Conservation (phyloP, 1,140 invertebrate species). For the Thaumatotibia leucotreta region DNA sequence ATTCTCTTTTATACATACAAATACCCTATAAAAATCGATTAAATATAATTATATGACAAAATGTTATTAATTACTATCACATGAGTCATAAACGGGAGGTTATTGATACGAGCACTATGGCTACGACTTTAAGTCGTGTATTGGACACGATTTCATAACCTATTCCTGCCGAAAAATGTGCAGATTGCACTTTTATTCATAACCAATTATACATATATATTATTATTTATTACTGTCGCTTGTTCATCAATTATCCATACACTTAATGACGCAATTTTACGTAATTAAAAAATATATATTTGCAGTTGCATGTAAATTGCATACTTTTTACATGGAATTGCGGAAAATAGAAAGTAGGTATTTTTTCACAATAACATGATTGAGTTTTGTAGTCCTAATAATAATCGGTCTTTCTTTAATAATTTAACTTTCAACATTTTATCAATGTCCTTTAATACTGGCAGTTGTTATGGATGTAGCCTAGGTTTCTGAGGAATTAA, state of each 20-base stretch:
- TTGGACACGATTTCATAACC: not conserved
- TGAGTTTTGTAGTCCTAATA: too few relatives aligned
- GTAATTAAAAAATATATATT: not conserved
- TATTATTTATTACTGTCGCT: too few relatives aligned
- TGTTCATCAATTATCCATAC: not conserved
- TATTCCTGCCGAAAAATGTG: not conserved
- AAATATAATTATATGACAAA: not conserved
- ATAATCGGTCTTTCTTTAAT: not conserved
- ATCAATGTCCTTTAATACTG: not conserved
- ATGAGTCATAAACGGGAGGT: constrained; percentile 5
- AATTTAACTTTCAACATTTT: not conserved
- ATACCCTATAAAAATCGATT: not conserved
- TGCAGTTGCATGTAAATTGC: not conserved
- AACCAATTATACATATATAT: too few relatives aligned
- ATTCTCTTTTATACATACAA: not conserved
- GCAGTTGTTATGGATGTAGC: not conserved
- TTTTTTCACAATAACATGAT: too few relatives aligned
- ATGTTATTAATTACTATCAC: constrained; percentile 10
- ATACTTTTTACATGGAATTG: not conserved
- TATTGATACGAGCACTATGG: not conserved
- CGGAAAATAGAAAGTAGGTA: too few relatives aligned
- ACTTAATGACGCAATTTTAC: too few relatives aligned
- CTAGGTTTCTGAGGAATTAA: not conserved
- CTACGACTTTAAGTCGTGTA: not conserved
- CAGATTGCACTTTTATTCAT: not conserved